A percentile compares a stretch with the other conserved stretches of the same genome.
These are phyloP conservation scores for Griposia aprilina DNA, from an alignment of 2,888 invertebrate genomes.

Conservation along the genomic window DNA sequence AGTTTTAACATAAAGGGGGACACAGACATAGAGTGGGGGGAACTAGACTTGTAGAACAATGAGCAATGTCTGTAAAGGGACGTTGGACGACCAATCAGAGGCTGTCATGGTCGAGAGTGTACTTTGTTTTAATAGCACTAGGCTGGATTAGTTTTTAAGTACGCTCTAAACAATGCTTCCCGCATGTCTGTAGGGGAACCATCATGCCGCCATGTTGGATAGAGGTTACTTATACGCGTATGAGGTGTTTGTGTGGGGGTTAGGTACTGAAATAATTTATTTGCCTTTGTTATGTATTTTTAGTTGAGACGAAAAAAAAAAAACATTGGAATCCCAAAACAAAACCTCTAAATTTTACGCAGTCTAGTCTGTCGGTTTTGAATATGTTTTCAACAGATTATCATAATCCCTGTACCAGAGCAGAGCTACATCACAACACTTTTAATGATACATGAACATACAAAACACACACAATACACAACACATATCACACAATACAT, in stretches of 20 bases:
- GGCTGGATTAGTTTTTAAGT: conserved; percentile 89
- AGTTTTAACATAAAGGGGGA: conserved; percentile 64
- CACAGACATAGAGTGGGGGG: conserved; percentile 51
- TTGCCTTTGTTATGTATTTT: background rate
- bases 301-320: background rate
- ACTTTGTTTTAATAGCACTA: conserved; percentile 88
- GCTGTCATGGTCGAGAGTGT: conserved; percentile 79
- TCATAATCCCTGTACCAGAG: conserved; percentile 4
- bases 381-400: conserved; percentile 3
- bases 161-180: conserved; percentile 84
- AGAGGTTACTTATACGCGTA: conserved; percentile 49
- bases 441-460: background rate
- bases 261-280: conserved; percentile 24
- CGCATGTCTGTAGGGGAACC: conserved; percentile 73
- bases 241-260: conserved; percentile 8
- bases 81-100: conserved; percentile 82
- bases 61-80: conserved; percentile 74
- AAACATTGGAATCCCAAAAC: background rate
- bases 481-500: no score
- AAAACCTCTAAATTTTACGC: background rate
- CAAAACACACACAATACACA: no score
- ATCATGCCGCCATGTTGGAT: conserved; percentile 79
- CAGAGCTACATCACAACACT: conserved; percentile 10
- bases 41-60: conserved; percentile 74
- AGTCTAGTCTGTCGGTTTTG: background rate